Evolutionary conservation across 2,888 invertebrate species (phyloP), one percentile per base, ranked within the genome.

Genomic region (Hetaerina titia): DNA sequence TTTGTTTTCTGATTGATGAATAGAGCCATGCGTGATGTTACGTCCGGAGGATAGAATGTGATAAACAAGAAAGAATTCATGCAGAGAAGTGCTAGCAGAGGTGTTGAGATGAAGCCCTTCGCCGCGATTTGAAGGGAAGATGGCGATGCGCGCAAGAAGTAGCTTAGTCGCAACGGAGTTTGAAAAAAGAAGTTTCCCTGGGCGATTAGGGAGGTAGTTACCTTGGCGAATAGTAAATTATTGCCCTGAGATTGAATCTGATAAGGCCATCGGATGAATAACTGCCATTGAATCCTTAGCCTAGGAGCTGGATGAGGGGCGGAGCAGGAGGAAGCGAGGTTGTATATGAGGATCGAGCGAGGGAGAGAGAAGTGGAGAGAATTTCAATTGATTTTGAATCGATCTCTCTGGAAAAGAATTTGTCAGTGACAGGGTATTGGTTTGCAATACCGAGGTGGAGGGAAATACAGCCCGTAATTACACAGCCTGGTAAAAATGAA

Each of bases 231-330:
- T 25, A n/a, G 63, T 22, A 88, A 58, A 89, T 94, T 45, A 25
- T 89, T 60, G 56, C 58, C 19, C n/a, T 11, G 90, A 57, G 92
- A 92, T 64, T 74, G 94, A 81, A 87, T 92, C 94, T 89, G 95
- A 90, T 74, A 56, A 81, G 31, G 7, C 74, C 31, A 31, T 81
- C 22, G 74, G 11, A 19, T 25, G 31, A 81, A 81, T n/a, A 7
- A 8, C 8, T 15, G 74, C 25, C 31, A 25, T 25, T 81, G n/a
- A n/a, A 81, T 81, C 74, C 7, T 81, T 4, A 4, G n/a, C 31
- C 74, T 81, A 31, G 25, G 11, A 81, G 74, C n/a, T 81, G 25
- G 74, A 5, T n/a, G 11, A n/a, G 69, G 74, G 31, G 31, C n/a
- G 74, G 74, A 25, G 74, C 25, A 8, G 25, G 11, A 13, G 74